Evolutionary conservation across 2,797 vertebrate genomes (phyloP).

Genomic region (Pangasius mekongensis): DNA sequence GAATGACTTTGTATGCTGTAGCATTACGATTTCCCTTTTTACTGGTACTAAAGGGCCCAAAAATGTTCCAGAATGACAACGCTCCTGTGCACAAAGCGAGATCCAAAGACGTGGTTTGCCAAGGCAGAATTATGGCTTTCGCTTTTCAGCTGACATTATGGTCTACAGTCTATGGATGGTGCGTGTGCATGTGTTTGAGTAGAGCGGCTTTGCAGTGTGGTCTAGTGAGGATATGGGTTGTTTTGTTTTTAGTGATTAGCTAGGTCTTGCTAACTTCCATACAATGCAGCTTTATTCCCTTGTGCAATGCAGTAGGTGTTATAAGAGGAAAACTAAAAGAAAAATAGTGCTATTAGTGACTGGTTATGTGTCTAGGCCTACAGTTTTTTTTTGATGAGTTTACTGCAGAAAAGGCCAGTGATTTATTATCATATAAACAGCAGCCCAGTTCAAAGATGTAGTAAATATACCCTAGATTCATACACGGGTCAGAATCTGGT

Average conservation of each 20-base stretch:
- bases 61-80: background rate
- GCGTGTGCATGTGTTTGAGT: background rate
- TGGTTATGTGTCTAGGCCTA: background rate
- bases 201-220: too few species aligned
- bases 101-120: background rate
- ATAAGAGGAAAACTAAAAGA: background rate
- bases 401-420: background rate
- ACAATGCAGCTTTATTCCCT: background rate
- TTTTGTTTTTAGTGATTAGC: background rate
- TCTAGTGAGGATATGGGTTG: too few species aligned
- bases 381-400: background rate
- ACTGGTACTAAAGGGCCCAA: background rate
- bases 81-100: background rate
- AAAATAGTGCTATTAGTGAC: background rate
- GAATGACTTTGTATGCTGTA: background rate
- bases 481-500: slow-evolving; percentile 5
- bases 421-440: background rate
- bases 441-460: background rate
- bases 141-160: background rate
- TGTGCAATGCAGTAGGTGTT: background rate
- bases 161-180: background rate
- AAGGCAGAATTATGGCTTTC: background rate
- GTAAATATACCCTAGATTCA: background rate
- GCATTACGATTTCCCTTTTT: background rate
- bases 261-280: background rate